phyloP scores from a whole-genome alignment of 2,113 vertebrate genomes.

The Benitochromis conjunctus region DNA sequence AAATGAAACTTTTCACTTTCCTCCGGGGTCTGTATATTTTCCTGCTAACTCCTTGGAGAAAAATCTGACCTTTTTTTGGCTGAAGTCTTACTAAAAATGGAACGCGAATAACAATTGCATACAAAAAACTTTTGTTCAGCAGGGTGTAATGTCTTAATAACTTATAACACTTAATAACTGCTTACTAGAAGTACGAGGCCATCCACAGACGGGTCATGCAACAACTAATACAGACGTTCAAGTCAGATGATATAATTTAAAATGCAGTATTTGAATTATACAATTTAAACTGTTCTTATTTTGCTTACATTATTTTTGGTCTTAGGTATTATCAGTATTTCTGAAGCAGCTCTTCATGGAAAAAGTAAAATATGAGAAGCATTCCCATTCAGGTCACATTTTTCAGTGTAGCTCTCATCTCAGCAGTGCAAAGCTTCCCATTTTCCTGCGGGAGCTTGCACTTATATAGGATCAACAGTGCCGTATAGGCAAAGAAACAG shows the following conservation, averaged over 20 bases:
- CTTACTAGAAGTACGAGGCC: not conserved
- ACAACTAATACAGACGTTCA: not conserved
- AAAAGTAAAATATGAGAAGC: not conserved
- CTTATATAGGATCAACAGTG: slow-evolving; percentile 32
- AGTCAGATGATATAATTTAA: not conserved
- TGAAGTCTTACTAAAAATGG: not conserved
- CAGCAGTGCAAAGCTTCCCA: slow-evolving; percentile 21
- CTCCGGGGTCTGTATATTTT: not conserved
- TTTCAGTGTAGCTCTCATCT: not conserved
- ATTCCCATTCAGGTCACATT: slow-evolving; percentile 25
- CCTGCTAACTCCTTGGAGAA: not conserved
- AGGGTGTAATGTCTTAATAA: not conserved
- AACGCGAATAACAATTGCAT: not conserved
- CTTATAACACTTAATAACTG: no score
- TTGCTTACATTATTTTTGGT: not conserved
- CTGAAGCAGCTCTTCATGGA: not conserved
- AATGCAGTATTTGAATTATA: not conserved
- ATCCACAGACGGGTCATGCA: not conserved
- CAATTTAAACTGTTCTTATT: not conserved
- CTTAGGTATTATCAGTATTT: not conserved
- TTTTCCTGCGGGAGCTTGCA: slow-evolving; percentile 16
- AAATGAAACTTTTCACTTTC: not conserved
- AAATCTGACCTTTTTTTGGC: not conserved
- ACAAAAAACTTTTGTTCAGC: not conserved
- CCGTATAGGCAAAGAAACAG: not conserved